Evolutionary conservation across 2,888 invertebrate species (phyloP).

Genomic region (Laothoe populi): DNA sequence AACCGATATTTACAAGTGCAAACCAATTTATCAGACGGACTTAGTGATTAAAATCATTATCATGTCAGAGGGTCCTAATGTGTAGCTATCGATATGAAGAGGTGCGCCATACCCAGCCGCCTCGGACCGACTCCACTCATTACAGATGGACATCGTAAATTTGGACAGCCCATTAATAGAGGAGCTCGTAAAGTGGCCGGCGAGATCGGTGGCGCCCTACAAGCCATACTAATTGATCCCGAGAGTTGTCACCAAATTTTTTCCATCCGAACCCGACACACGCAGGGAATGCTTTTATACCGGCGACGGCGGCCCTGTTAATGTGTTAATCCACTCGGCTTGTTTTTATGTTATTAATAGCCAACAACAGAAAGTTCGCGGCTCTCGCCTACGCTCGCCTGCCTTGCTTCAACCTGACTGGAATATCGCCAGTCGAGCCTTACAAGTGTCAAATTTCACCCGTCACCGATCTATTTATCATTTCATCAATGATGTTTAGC

Average conservation of each 20-base stretch:
- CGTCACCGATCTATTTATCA: too few species aligned
- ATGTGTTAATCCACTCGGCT: constrained; percentile 82
- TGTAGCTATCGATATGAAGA: background rate
- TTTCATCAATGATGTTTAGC: too few species aligned
- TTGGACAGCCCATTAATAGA: constrained; percentile 24
- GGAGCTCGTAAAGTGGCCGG: constrained; percentile 30
- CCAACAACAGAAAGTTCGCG: constrained; percentile 59
- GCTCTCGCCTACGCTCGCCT: constrained; percentile 44
- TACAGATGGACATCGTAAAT: constrained; percentile 28
- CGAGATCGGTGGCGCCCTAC: constrained; percentile 39
- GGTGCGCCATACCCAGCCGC: background rate
- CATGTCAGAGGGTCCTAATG: background rate
- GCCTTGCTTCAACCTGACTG: background rate
- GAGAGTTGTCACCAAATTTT: constrained; percentile 58
- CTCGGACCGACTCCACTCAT: constrained; percentile 12
- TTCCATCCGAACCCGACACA: constrained; percentile 53
- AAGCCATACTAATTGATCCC: constrained; percentile 55
- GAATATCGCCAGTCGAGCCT: background rate
- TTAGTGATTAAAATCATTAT: background rate
- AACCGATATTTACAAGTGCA: too few species aligned
- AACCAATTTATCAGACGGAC: too few species aligned
- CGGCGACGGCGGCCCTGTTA: constrained; percentile 70
- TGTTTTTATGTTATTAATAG: constrained; percentile 75
- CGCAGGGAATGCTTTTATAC: constrained; percentile 77
- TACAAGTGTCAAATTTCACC: too few species aligned